phyloP scores from a whole-genome alignment of 2,797 vertebrate species.

The Natrix natrix region DNA sequence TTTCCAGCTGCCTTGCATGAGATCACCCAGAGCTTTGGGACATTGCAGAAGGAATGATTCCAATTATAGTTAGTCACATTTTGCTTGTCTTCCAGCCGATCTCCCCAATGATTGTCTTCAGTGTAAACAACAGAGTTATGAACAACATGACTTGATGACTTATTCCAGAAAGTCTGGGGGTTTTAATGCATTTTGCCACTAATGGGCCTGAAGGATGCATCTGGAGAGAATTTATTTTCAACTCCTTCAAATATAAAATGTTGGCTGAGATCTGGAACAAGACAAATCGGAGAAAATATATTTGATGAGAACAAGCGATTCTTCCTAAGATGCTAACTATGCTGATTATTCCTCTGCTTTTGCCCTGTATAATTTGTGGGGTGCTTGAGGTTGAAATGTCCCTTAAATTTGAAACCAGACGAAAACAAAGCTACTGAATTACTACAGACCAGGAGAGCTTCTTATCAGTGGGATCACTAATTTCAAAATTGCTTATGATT shows the following conservation, averaged over 20 bases:
- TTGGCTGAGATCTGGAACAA: not conserved
- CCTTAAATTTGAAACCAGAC: no score
- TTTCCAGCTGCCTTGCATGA: not conserved
- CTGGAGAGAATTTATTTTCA: not conserved
- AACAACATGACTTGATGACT: not conserved
- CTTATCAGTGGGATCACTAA: not conserved
- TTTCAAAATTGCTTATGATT: not conserved
- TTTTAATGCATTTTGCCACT: not conserved
- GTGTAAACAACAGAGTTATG: not conserved
- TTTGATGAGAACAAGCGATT: no score
- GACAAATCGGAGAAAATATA: not conserved
- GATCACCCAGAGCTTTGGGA: not conserved
- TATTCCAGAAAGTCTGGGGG: not conserved
- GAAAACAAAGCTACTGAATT: no score
- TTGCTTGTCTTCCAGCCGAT: no score
- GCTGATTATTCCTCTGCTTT: no score
- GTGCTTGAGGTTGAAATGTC: no score
- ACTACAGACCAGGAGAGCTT: no score
- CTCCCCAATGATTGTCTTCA: not conserved
- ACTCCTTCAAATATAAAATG: not conserved
- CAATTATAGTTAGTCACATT: accelerated
- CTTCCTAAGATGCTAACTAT: no score
- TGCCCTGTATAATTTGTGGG: no score
- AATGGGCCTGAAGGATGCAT: not conserved
- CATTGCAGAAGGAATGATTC: not conserved